These are phyloP conservation scores for Helarctos malayanus DNA, from an alignment of 2,797 vertebrate species.

Conservation along the genomic window DNA sequence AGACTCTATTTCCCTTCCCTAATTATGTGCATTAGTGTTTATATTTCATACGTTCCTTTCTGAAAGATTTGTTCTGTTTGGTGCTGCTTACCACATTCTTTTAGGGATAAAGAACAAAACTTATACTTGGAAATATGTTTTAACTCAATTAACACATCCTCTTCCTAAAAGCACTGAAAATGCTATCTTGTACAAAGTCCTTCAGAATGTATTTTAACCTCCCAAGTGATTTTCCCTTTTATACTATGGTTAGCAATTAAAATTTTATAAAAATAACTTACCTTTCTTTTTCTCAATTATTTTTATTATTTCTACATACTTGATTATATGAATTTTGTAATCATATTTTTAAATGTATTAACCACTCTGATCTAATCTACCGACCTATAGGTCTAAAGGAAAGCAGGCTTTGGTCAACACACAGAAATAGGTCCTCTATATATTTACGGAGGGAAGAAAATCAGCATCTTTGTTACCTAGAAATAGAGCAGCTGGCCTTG, in stretches of 20 bases:
- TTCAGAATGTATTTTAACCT: conserved; percentile 30
- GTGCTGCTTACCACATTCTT: conserved; percentile 1
- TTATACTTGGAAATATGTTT: conserved; percentile 27
- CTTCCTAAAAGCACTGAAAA: conserved; percentile 7
- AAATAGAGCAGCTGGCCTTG: not conserved
- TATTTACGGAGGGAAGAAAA: not conserved
- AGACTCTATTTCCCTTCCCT: conserved; percentile 26
- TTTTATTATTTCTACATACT: conserved; percentile 25
- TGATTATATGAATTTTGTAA: not conserved
- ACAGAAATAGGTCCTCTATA: not conserved
- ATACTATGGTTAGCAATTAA: not conserved
- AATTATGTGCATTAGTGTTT: conserved; percentile 37
- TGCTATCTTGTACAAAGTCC: not conserved
- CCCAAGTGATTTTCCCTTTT: conserved; percentile 23
- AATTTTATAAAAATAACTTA: conserved; percentile 28
- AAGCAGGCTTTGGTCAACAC: not conserved
- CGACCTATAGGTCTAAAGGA: not conserved
- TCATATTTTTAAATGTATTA: not conserved
- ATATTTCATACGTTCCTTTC: conserved; percentile 36
- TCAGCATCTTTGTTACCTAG: not conserved
- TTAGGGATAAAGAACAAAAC: conserved; percentile 48
- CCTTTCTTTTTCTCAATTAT: conserved; percentile 16
- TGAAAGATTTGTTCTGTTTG: conserved; percentile 23
- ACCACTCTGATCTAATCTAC: conserved; percentile 16
- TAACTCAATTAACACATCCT: conserved; percentile 16